These are phyloP conservation scores for Fringilla coelebs DNA, from an alignment of 2,797 vertebrate species.

Conservation along the genomic window DNA sequence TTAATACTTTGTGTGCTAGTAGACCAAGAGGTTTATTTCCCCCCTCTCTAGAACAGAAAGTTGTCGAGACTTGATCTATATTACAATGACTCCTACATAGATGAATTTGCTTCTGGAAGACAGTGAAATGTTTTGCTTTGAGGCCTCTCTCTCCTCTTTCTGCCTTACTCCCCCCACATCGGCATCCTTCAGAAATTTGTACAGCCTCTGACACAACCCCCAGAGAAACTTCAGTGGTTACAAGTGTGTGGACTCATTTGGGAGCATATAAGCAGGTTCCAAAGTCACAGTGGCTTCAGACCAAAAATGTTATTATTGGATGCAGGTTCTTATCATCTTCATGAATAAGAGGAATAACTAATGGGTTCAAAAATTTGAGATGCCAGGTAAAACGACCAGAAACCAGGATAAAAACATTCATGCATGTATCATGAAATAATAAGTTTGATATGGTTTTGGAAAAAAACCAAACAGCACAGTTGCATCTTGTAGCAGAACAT, in stretches of 20 bases:
- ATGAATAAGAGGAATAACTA: background rate
- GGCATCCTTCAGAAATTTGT: background rate
- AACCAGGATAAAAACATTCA: background rate
- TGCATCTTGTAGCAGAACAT: background rate
- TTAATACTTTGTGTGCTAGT: background rate
- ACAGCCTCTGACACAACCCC: background rate
- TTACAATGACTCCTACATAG: background rate
- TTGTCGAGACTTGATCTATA: background rate
- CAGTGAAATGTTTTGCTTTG: background rate
- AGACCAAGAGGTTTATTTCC: background rate
- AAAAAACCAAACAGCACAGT: background rate
- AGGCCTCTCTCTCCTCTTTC: background rate
- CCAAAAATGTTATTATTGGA: background rate
- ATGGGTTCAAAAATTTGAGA: background rate
- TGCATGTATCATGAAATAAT: background rate
- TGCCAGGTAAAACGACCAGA: background rate
- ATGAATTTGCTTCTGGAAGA: background rate
- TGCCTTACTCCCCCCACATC: background rate
- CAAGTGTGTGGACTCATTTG: background rate
- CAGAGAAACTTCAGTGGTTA: background rate
- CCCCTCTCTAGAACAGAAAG: fast-evolving
- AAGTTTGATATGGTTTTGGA: background rate
- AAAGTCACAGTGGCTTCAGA: background rate
- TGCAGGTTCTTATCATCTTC: background rate
- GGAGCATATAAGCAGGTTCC: background rate